Evolutionary conservation across 2,797 vertebrate genomes (phyloP).

Genomic region (Anableps anableps): DNA sequence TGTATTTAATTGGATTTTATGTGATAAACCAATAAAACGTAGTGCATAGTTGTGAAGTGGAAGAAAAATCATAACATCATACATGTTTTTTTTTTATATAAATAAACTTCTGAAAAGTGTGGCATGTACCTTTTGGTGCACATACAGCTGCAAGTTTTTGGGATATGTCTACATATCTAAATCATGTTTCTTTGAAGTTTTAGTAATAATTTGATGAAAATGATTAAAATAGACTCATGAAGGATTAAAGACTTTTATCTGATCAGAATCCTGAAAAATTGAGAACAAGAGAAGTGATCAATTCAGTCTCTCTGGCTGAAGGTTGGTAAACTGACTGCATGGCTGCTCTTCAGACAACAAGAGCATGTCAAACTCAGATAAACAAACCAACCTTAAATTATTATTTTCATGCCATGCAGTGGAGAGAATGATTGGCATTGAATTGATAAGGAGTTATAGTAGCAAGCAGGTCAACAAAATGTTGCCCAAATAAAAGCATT

Average conservation of each 20-base stretch:
- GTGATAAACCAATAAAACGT: no score
- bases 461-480: no score
- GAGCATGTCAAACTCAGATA: neutral
- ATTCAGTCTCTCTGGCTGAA: conserved; percentile 12
- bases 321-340: neutral
- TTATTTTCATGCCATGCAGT: neutral
- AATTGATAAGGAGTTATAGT: neutral
- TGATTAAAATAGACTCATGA: neutral
- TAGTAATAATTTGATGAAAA: no score
- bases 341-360: neutral
- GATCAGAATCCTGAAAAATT: neutral
- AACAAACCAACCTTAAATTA: neutral
- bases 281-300: neutral
- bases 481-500: neutral
- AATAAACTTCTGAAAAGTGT: no score
- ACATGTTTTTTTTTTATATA: no score
- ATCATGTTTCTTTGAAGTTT: neutral
- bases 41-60: no score
- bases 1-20: no score
- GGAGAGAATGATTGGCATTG: neutral
- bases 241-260: neutral
- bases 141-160: no score
- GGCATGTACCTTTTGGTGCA: no score
- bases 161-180: no score
- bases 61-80: no score